Base-by-base conservation (phyloP, 2,888 invertebrate species). In the Blastobasis adustella region DNA sequence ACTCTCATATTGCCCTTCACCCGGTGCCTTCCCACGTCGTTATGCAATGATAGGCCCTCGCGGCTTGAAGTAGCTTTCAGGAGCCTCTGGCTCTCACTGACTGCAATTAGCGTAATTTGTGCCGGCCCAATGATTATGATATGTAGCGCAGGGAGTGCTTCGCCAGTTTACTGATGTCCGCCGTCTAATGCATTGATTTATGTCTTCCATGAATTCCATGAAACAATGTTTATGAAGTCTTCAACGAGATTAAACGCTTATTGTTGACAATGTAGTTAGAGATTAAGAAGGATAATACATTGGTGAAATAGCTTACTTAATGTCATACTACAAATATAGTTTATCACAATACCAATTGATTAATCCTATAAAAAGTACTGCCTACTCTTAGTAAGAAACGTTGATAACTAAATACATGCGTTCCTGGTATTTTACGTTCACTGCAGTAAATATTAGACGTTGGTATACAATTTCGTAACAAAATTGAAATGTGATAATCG, bases 1-100 rank as follows among this genome's bases (percentile, higher is more conserved):
- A 72, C 76, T 73, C 73, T 76, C 61, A 67, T 66, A 60, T 63
- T 71, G 82, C 74, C 80, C 77, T 78, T 81, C 78, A 70, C 73
- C 69, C 58, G 65, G 66, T 69, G 61, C 69, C 72, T 71, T 78
- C 75, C 71, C 69, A 52, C 47, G 52, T 44, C 40, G 43, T 52
- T 52, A 48, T 51, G 51, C 51, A 51, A 48, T 42, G 63, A 62
- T 69, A 66, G 59, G 55, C 67, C 65, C 65, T 57, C 58, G 58
- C 60, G 58, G 61, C 59, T 63, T 58, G 54, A 52, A 66, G 63
- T 65, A 62, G 68, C 66, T 70, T 75, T 69, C 75, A 73, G 77
- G 71, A 74, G 70, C 60, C 51, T 10, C 47, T 38, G 45, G 47
- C 44, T 38, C 10, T 38, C 10, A 43, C 43, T 37, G 36, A 38